Evolutionary conservation across 2,797 vertebrate genomes (phyloP), one percentile per base, ranked within the genome.

Genomic region (Astyanax mexicanus): DNA sequence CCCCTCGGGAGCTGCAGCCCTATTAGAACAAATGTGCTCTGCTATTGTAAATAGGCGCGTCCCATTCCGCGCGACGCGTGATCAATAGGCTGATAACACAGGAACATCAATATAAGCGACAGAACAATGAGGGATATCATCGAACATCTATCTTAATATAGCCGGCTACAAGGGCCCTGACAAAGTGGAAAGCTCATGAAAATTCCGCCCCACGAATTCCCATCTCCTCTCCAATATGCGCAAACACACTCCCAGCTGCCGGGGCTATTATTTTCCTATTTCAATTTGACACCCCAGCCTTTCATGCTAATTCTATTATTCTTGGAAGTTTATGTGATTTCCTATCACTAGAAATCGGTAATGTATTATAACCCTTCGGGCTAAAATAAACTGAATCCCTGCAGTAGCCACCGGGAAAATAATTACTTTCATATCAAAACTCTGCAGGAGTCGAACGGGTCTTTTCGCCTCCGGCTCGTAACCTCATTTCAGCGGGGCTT

Each of bases 231-330:
- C 95, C 96, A 96, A 96, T 97, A 97, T 98, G 96, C 96, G 94
- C 95, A 94, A 95, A 95, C 96, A 96, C 95, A 95, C 95, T 94
- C 95, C 95, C 97, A 96, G 96, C 96, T 97, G 96, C 96, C 92
- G 91, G 93, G 94, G 95, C 97, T 97, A 98, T 99, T 98, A 97
- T 98, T 98, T 98, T 97, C 96, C 95, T 96, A 98, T 98, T 98
- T 98, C 97, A 98, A 98, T 98, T 98, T 99, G 96, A 98, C 97
- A 98, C 97, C 96, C 96, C 95, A 96, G 96, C 96, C 96, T 98
- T 98, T 98, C 97, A 99, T 99, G 97, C 97, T 99, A 99, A 98
- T 99, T 98, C 97, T 99, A 98, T 99, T 98, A 99, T 98, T 98
- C 96, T 97, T 98, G 96, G 96, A 98, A 98, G 96, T 99, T 99